These are phyloP conservation scores for Euthynnus affinis DNA, from an alignment of 2,797 vertebrate genomes.

Conservation along the genomic window DNA sequence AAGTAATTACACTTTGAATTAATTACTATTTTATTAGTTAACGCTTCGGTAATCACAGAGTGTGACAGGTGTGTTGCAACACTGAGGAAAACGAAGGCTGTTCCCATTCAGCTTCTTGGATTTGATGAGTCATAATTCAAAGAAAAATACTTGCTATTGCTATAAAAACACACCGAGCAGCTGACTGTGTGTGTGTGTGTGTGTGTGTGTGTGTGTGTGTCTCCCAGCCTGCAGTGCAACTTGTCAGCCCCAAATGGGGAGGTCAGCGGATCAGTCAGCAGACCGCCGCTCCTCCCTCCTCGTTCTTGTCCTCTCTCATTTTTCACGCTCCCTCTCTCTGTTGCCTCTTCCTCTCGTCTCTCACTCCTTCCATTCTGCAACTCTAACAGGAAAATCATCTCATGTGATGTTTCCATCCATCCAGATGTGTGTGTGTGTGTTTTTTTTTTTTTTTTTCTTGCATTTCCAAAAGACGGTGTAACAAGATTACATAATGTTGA, in stretches of 20 bases:
- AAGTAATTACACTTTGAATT: background rate
- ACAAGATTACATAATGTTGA: conserved; percentile 13
- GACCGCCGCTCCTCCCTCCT: conserved; percentile 10
- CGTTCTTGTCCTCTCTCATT: conserved; percentile 7
- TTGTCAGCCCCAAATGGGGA: conserved; percentile 23
- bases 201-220: conserved; percentile 31
- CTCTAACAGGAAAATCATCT: conserved; percentile 14
- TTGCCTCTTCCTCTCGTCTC: background rate
- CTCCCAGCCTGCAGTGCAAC: conserved; percentile 28
- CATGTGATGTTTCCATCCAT: conserved; percentile 27
- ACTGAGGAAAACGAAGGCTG: background rate
- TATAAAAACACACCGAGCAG: background rate
- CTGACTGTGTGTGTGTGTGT: conserved; percentile 20
- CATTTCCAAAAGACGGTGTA: conserved; percentile 15
- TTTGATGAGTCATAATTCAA: conserved; percentile 26
- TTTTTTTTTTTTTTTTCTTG: conserved; percentile 2
- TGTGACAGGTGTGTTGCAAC: background rate
- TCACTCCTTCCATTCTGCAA: conserved; percentile 33
- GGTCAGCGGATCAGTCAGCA: conserved; percentile 52
- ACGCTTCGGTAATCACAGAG: background rate
- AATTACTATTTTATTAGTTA: background rate
- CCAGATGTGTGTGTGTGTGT: too few species aligned
- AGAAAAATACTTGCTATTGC: background rate
- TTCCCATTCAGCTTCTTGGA: conserved; percentile 4
- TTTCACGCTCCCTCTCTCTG: background rate